A percentile compares a stretch with the other conserved stretches of the same genome.
Conservation (phyloP, 2,888 invertebrate genomes). For the Tetropium fuscum region DNA sequence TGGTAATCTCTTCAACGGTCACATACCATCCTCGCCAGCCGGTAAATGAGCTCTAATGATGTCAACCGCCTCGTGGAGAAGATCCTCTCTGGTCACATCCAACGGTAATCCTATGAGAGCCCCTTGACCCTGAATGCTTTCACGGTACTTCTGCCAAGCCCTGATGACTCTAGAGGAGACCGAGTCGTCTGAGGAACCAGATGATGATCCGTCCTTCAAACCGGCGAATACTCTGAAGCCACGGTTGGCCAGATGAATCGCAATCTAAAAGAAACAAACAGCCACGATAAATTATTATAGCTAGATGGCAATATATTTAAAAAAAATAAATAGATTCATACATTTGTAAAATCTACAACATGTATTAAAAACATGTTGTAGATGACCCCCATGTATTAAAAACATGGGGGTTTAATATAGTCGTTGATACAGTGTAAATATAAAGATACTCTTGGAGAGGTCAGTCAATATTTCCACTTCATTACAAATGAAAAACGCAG, state of each 20-base stretch:
- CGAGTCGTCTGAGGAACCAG: conserved; percentile 71
- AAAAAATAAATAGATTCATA: background rate
- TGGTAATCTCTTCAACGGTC: too few relatives aligned
- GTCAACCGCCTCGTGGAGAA: conserved; percentile 82
- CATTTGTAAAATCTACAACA: background rate
- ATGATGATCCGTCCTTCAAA: conserved; percentile 68
- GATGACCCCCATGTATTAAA: too few relatives aligned
- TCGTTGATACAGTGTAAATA: too few relatives aligned
- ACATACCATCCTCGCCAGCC: conserved; percentile 83
- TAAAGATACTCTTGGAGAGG: too few relatives aligned
- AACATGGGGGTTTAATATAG: too few relatives aligned
- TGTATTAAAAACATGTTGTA: too few relatives aligned
- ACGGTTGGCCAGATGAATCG: conserved; percentile 77
- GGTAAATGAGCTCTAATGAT: conserved; percentile 84
- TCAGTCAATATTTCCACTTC: too few relatives aligned
- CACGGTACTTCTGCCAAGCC: conserved; percentile 66
- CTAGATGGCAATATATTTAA: background rate
- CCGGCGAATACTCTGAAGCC: conserved; percentile 87
- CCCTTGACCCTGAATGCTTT: conserved; percentile 59
- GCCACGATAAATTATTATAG: background rate
- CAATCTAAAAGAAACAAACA: conserved; percentile 66
- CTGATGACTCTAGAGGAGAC: conserved; percentile 70
- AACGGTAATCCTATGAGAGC: conserved; percentile 77
- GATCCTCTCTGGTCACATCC: conserved; percentile 85
- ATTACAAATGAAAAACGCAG: too few relatives aligned